A percentile compares a stretch with the other conserved stretches of the same genome.
Conservation (phyloP, 1,140 invertebrate genomes). For the Procambarus virginalis region DNA sequence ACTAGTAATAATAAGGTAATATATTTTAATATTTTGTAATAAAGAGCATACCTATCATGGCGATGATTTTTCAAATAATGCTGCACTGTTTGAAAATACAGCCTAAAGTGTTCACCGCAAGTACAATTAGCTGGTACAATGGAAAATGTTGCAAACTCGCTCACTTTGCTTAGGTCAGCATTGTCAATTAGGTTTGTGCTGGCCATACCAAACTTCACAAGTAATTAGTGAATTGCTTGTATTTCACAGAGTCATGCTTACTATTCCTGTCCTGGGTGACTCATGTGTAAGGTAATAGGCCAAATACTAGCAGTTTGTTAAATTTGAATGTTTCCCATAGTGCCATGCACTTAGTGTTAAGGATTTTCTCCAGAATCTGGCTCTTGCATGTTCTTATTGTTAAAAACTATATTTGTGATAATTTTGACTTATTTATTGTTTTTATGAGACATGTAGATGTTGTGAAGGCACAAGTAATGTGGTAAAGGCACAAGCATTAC, state of each 20-base stretch:
- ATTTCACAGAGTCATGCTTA: background rate
- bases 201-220: background rate
- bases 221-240: background rate
- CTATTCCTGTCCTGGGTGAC: background rate
- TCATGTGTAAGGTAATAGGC: background rate
- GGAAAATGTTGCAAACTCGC: background rate
- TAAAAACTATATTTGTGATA: background rate
- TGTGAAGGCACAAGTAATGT: background rate
- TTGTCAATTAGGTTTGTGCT: background rate
- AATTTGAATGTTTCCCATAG: conserved; percentile 9
- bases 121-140: background rate
- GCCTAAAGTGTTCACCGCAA: conserved; percentile 4
- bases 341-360: background rate
- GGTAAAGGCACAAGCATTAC: too few relatives aligned
- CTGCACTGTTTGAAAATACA: background rate
- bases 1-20: background rate
- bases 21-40: conserved; percentile 10
- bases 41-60: background rate
- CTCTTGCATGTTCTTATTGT: background rate
- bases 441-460: background rate
- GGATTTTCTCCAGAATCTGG: background rate
- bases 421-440: background rate
- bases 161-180: background rate
- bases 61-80: background rate
- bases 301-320: background rate